Conservation (phyloP, 2,113 vertebrate species). For the Xiphias gladius region DNA sequence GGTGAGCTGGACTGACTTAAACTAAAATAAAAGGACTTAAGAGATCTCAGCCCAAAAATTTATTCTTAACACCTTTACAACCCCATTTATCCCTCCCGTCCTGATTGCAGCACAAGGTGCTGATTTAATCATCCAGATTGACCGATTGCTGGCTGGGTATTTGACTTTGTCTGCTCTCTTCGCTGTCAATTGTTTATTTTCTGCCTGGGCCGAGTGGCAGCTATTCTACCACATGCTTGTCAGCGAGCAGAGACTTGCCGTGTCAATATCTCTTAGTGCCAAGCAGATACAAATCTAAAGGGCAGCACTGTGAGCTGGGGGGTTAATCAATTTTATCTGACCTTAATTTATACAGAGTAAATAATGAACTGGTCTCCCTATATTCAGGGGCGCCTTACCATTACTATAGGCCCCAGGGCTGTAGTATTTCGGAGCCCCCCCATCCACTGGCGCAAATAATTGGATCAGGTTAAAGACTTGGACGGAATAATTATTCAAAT, state of each 20-base stretch:
- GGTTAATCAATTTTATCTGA: constrained; percentile 78
- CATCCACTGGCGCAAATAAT: too few species aligned
- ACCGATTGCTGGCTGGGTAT: constrained; percentile 36
- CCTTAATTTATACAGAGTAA: constrained; percentile 80
- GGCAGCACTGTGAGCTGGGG: constrained; percentile 59
- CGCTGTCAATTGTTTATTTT: constrained; percentile 62
- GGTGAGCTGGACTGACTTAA: not conserved
- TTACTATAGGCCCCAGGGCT: too few species aligned
- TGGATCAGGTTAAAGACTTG: too few species aligned
- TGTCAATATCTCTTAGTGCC: constrained; percentile 75
- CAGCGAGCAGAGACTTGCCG: constrained; percentile 52
- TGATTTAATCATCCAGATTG: constrained; percentile 54
- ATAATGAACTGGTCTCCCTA: constrained; percentile 76
- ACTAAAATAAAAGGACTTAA: constrained; percentile 5
- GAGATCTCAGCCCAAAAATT: not conserved
- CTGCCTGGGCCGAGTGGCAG: constrained; percentile 45
- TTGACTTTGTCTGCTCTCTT: constrained; percentile 58
- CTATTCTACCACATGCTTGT: constrained; percentile 68
- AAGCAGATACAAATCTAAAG: constrained; percentile 73
- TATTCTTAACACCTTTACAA: not conserved
- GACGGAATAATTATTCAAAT: too few species aligned
- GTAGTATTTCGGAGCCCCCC: too few species aligned
- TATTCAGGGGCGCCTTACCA: too few species aligned
- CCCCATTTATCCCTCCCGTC: not conserved
- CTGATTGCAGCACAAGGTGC: constrained; percentile 20